Percentiles rank a stretch among this genome's conserved stretches.
Conservation (phyloP, 1,140 invertebrate species). For the Sitodiplosis mosellana region DNA sequence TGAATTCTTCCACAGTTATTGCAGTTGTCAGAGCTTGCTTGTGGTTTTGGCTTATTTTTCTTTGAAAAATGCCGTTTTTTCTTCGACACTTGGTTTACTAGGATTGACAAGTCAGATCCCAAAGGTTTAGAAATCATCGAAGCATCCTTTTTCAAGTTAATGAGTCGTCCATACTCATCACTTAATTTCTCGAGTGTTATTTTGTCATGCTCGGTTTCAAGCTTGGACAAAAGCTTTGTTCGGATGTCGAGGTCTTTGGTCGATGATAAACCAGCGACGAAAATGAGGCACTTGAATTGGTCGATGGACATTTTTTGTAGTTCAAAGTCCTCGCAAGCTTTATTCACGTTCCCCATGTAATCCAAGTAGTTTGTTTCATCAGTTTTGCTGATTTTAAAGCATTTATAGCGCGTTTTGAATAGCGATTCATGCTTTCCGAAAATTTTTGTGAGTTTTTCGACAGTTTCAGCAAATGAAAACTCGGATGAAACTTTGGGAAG, state of each 20-base stretch:
- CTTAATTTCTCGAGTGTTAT: too few relatives aligned
- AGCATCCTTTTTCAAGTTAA: not conserved
- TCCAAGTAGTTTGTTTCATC: not conserved
- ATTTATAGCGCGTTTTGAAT: slow-evolving; percentile 3
- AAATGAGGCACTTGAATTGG: not conserved
- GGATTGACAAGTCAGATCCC: too few relatives aligned
- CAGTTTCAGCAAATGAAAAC: slow-evolving; percentile 1
- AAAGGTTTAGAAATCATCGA: not conserved
- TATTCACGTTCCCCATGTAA: too few relatives aligned
- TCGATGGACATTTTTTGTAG: too few relatives aligned
- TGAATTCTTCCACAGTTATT: not conserved
- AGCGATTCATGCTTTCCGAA: slow-evolving; percentile 1
- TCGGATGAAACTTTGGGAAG: slow-evolving; percentile 4
- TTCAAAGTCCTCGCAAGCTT: too few relatives aligned
- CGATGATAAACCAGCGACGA: not conserved
- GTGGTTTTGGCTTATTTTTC: not conserved
- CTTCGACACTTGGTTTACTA: too few relatives aligned
- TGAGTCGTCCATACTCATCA: too few relatives aligned
- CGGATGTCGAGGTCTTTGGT: not conserved
- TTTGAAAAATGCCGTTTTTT: not conserved
- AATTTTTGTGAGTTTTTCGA: slow-evolving; percentile 2
- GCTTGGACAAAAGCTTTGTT: not conserved
- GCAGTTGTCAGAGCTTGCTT: not conserved
- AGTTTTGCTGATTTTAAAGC: slow-evolving; percentile 3
- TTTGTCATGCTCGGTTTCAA: not conserved